These are phyloP conservation scores for Hyperoplus immaculatus DNA, from an alignment of 2,797 vertebrate genomes.

Conservation along the genomic window DNA sequence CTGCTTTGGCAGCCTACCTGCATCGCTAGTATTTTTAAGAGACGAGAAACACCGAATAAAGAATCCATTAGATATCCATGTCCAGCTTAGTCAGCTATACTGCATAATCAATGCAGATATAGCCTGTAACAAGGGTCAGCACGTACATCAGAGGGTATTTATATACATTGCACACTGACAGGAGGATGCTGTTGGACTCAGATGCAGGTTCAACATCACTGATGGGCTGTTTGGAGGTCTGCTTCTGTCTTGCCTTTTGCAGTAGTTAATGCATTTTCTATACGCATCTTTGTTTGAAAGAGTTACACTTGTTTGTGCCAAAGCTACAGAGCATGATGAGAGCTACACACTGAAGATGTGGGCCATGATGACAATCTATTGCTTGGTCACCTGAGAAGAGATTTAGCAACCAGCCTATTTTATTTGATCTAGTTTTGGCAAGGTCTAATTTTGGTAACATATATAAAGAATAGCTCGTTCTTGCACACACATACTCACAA, in stretches of 20 bases:
- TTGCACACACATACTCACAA: constrained; percentile 5
- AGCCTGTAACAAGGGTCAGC: constrained; percentile 24
- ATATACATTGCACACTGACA: constrained; percentile 3
- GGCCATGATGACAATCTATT: constrained; percentile 50
- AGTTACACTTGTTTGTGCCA: constrained; percentile 16
- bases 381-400: constrained; percentile 27
- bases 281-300: background rate
- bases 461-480: background rate
- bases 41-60: too few relatives aligned
- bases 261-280: background rate
- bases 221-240: background rate
- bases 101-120: constrained; percentile 15
- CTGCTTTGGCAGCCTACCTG: too few relatives aligned
- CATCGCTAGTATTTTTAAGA: too few relatives aligned
- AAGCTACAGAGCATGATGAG: constrained; percentile 4
- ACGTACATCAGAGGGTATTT: constrained; percentile 31
- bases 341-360: constrained; percentile 34
- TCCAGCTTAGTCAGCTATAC: constrained; percentile 5
- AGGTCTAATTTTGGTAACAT: constrained; percentile 38
- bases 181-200: background rate
- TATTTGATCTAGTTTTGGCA: constrained; percentile 52
- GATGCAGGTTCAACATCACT: constrained; percentile 11
- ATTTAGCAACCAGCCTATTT: constrained; percentile 55
- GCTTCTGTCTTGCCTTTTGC: background rate
- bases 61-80: too few relatives aligned